Conservation (phyloP, 2,797 vertebrate species). For the Chaenodraco wilsoni region DNA sequence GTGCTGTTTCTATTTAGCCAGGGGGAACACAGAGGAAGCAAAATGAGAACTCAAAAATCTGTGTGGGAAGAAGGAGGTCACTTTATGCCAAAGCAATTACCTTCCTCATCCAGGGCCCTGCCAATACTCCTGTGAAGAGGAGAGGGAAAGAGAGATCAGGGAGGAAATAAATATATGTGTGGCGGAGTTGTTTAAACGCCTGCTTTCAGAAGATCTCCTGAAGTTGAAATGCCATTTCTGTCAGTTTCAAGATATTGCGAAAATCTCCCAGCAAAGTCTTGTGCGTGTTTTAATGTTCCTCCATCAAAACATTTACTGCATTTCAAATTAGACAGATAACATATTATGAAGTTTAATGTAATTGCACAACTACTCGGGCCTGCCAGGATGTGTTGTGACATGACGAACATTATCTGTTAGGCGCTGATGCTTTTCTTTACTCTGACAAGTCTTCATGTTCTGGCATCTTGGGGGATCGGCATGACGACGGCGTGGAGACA, state of each 20-base stretch:
- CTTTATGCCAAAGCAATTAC: constrained; percentile 79
- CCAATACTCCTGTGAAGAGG: constrained; percentile 57
- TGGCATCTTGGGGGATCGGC: constrained; percentile 59
- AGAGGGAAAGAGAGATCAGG: constrained; percentile 68
- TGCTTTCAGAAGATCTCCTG: constrained; percentile 46
- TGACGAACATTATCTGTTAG: constrained; percentile 65
- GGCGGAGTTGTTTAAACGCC: constrained; percentile 49
- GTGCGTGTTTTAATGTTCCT: neutral
- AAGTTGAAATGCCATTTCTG: constrained; percentile 46
- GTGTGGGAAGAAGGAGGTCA: constrained; percentile 78
- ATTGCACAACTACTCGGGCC: constrained; percentile 44
- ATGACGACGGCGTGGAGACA: constrained; percentile 38
- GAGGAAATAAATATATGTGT: constrained; percentile 56
- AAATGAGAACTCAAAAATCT: constrained; percentile 61
- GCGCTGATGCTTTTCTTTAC: constrained; percentile 50
- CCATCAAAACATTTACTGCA: constrained; percentile 22
- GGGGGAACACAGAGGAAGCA: constrained; percentile 41
- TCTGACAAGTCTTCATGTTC: constrained; percentile 68
- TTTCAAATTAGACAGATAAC: constrained; percentile 39
- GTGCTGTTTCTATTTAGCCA: constrained; percentile 60
- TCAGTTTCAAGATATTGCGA: constrained; percentile 6
- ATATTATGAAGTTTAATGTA: constrained; percentile 38
- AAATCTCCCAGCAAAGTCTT: neutral
- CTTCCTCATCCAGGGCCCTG: constrained; percentile 65
- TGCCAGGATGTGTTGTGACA: constrained; percentile 65